Conservation (phyloP, 2,888 invertebrate species). For the Cepaea hortensis region DNA sequence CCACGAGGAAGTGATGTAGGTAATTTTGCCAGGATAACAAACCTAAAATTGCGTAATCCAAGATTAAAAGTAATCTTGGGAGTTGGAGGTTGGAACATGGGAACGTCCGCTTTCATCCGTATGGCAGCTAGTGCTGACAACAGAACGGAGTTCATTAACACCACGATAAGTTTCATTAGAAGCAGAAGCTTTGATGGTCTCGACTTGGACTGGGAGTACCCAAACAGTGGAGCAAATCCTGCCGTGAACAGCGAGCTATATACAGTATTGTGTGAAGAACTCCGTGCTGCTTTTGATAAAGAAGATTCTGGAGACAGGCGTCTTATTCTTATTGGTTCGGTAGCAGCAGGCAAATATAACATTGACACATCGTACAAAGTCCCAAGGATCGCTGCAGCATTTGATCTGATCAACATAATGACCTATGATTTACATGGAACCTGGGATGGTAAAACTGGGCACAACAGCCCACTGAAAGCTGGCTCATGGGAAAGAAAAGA, state of each 20-base stretch:
- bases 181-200: constrained; percentile 32
- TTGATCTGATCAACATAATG: constrained; percentile 67
- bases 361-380: constrained; percentile 45
- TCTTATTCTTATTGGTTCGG: constrained; percentile 43
- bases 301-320: constrained; percentile 23
- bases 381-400: constrained; percentile 26
- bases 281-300: constrained; percentile 38
- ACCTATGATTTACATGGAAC: constrained; percentile 69
- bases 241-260: background rate
- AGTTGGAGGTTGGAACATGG: constrained; percentile 29
- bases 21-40: constrained; percentile 16
- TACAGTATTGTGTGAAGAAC: constrained; percentile 6
- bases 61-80: constrained; percentile 30
- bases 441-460: constrained; percentile 69
- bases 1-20: background rate
- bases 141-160: constrained; percentile 26
- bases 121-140: background rate
- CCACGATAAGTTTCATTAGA: constrained; percentile 13
- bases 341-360: constrained; percentile 29
- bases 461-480: constrained; percentile 66
- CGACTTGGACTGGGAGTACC: constrained; percentile 41
- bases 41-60: constrained; percentile 12
- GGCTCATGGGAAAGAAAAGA: constrained; percentile 40
- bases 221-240: background rate
- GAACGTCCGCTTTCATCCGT: background rate